Evolutionary conservation across 2,888 invertebrate genomes (phyloP), one percentile per base, ranked within the genome.

Genomic region (Platycheirus rosarum): DNA sequence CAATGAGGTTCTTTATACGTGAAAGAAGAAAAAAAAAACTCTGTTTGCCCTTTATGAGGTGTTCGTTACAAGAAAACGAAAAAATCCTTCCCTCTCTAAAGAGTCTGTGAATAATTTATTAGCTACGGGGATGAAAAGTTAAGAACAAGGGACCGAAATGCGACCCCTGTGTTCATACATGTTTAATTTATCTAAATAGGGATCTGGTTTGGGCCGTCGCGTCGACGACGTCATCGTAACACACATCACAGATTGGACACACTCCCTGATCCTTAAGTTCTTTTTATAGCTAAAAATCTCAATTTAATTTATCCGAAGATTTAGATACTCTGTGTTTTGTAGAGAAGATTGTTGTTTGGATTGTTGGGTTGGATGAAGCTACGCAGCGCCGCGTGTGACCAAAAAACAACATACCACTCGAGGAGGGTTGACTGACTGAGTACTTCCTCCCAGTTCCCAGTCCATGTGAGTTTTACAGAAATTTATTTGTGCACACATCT

Each of bases 41-140:
- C 14, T 11, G 18, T 42, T 60, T 37, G 55, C 71, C 62, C 71
- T 68, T 57, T 11, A 5, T 14, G 26, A 80, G 70, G 76, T 76
- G 76, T 68, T 73, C 8, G 63, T 76, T 66, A 77, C 62, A 77
- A 49, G 53, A 35, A 32, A 55, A 26, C 46, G 20, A 42, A 42
- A 35, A 49, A n/a, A 57, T 23, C 13, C 20, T 48, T 29, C 18
- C 14, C 35, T 23, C 13, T 57, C 70, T 77, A 57, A 82, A 82
- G 82, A 77, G 77, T 73, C 82, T 82, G 82, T 82, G 71, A 82
- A 82, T 82, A 82, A 82, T 82, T 82, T 82, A 82, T 82, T 82
- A 71, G 82, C 80, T 62, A 77, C 62, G 77, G 82, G 77, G 77
- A 77, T 82, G 77, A 37, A 77, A 75, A 55, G 23, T 51, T 51